Base-by-base conservation (phyloP, 2,797 vertebrate species). In the Coranthus polyacanthus region DNA sequence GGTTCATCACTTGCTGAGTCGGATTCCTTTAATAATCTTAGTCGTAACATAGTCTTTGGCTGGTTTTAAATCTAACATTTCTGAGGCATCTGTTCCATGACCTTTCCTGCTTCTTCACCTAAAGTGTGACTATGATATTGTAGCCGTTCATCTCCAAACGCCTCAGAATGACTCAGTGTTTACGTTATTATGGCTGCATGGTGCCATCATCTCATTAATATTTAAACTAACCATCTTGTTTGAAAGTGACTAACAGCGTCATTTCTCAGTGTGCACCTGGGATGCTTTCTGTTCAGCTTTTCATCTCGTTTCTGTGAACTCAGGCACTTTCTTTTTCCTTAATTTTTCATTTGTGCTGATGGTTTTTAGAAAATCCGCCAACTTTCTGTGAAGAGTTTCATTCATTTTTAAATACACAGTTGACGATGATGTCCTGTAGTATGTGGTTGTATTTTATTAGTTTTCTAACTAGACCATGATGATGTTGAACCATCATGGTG, bases 191-290 rank as follows among this genome's bases (percentile, higher is more conserved):
- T 39, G 2, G 0, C 18, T 32, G 34, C 63, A 36, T 8, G 15
- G 47, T 7, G 39, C 5, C 20, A 15, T 65, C 55, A 15, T 39
- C 68, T 66, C 63, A 79, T 82, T 55, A 77, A 68, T 41, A 61
- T 74, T 79, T 62, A n/a, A 80, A 56, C 39, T 22, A 46, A 60
- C 68, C 60, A 64, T 60, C 24, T 18, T 73, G 69, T 77, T 67
- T 55, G 69, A 39, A 62, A 68, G 69, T 65, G 43, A 67, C 59
- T 37, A 53, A 65, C 46, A 22, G 3, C 45, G 46, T 10, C 62
- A 17, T 18, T 52, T 60, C 51, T 71, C 41, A 3, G 24, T 29
- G 17, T 44, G 12, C 38, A 26, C 42, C 64, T 51, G 56, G 52
- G 29, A 2, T 2, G 9, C 29, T 72, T 76, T 51, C 39, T 3